Conservation (phyloP, 2,113 vertebrate genomes). For the Patagioenas fasciata region DNA sequence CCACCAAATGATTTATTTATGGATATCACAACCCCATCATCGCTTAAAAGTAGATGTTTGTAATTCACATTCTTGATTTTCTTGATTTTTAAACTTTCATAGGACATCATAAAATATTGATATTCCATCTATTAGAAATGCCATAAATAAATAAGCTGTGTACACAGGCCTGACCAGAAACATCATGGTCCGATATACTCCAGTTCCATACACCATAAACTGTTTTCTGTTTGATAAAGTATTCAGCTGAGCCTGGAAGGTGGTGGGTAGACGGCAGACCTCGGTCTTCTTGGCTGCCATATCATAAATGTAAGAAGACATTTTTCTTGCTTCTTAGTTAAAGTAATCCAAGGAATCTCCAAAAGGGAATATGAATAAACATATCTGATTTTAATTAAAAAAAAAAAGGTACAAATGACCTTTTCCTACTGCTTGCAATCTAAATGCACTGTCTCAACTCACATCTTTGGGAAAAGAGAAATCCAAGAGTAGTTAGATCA, state of each 20-base stretch:
- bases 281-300: background rate
- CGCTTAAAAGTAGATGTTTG: constrained; percentile 63
- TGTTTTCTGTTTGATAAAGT: constrained; percentile 36
- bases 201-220: background rate
- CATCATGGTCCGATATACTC: background rate
- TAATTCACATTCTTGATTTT: constrained; percentile 63
- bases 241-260: background rate
- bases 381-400: background rate
- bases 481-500: background rate
- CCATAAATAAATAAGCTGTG: constrained; percentile 41
- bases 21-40: constrained; percentile 3
- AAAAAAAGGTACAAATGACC: background rate
- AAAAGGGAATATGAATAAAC: background rate
- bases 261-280: background rate
- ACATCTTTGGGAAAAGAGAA: background rate
- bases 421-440: background rate
- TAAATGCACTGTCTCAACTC: background rate
- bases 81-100: constrained; percentile 62
- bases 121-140: constrained; percentile 45
- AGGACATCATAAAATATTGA: constrained; percentile 47
- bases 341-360: background rate
- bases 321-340: background rate
- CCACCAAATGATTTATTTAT: constrained; percentile 56
- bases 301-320: background rate
- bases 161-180: constrained; percentile 36